A percentile compares a stretch with the other conserved stretches of the same genome.
Conservation (phyloP, 2,888 invertebrate genomes). For the Beris chalybata region DNA sequence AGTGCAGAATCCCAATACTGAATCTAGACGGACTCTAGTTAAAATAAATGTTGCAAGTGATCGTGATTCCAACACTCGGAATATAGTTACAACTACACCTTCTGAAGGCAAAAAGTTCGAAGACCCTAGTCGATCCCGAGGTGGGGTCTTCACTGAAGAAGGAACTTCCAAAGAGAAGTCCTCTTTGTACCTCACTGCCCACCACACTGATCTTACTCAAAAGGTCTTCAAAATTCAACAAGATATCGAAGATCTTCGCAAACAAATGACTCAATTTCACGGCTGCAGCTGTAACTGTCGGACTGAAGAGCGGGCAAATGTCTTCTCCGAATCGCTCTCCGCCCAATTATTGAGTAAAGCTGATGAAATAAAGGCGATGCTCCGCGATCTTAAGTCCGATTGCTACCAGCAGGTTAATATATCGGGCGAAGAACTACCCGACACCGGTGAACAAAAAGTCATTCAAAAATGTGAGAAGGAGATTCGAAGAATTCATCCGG, state of each 20-base stretch:
- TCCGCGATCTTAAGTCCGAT: constrained; percentile 2
- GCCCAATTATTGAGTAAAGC: constrained; percentile 8
- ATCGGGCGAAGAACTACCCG: neutral
- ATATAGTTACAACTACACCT: no score
- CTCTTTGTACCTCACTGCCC: no score
- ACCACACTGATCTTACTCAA: neutral
- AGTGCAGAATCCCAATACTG: no score
- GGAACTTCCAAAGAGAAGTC: neutral
- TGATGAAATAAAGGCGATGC: constrained; percentile 9
- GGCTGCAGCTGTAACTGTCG: neutral
- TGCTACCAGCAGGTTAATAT: neutral
- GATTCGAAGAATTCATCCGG: constrained; percentile 6
- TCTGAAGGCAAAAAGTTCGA: no score
- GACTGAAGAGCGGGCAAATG: neutral
- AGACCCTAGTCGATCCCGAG: no score
- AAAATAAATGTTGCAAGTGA: no score
- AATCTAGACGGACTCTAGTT: no score
- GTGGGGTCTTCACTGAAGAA: neutral
- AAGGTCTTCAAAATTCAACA: constrained; percentile 14
- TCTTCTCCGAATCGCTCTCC: neutral
- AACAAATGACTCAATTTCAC: neutral
- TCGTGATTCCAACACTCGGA: no score
- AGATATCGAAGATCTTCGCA: constrained; percentile 14
- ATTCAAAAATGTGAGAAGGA: constrained; percentile 19
- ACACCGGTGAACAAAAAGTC: constrained; percentile 7